Conservation (phyloP, 2,113 vertebrate species). For the Phocoena sinus region DNA sequence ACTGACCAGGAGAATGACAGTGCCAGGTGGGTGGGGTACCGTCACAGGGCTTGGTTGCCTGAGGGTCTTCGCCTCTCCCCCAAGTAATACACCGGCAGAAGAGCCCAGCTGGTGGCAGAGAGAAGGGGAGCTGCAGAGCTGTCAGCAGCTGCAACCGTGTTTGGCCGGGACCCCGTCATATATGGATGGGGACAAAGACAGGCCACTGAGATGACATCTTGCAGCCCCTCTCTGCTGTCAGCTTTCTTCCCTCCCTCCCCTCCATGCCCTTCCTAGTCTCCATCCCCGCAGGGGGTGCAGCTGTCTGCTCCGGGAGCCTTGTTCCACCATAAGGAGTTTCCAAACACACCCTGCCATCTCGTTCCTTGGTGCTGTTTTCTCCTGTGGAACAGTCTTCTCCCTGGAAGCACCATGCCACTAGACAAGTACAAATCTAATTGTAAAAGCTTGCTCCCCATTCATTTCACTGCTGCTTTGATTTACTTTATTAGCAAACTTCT, state of each 20-base stretch:
- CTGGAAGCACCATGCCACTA: constrained; percentile 54
- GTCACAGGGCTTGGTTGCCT: neutral
- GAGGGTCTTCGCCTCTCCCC: neutral
- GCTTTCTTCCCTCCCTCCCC: neutral
- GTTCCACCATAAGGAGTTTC: neutral
- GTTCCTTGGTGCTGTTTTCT: neutral
- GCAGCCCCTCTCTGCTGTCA: neutral
- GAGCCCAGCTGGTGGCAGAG: neutral
- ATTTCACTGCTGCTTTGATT: constrained; percentile 80
- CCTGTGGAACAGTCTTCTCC: constrained; percentile 21
- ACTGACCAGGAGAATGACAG: neutral
- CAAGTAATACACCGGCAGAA: accelerated
- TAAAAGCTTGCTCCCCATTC: constrained; percentile 76
- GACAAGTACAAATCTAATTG: constrained; percentile 75
- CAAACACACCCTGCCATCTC: neutral
- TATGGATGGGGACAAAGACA: neutral
- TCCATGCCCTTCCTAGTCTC: neutral
- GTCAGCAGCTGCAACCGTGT: neutral
- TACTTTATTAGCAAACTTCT: constrained; percentile 81
- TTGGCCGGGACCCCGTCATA: neutral
- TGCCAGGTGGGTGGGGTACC: neutral
- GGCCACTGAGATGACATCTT: neutral
- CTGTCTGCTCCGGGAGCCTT: neutral
- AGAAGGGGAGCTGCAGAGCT: neutral
- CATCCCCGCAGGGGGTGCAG: neutral